Conservation (phyloP, 2,113 vertebrate genomes). For the Sorex araneus region DNA sequence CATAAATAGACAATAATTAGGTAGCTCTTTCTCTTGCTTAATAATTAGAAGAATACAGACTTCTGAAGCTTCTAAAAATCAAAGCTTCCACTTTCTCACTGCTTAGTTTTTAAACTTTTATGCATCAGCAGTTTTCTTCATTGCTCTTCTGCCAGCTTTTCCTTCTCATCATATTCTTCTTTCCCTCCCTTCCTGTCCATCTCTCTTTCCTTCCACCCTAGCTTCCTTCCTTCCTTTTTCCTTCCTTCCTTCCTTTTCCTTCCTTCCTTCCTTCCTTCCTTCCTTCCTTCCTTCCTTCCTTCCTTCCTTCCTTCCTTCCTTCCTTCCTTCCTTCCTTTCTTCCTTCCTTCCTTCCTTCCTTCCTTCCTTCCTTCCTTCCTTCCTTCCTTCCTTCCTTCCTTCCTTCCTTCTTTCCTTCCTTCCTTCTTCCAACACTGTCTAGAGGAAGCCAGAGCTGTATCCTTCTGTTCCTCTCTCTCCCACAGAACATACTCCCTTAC, state of each 20-base stretch:
- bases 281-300: background rate
- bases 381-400: background rate
- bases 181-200: too few species aligned
- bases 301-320: background rate
- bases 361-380: background rate
- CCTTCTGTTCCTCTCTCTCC: background rate
- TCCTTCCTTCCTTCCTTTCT: too few species aligned
- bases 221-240: too few species aligned
- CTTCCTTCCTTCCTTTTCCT: background rate
- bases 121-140: background rate
- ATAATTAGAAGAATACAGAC: background rate
- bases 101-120: background rate
- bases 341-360: too few species aligned
- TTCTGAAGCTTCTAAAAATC: background rate
- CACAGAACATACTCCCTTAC: conserved; percentile 46
- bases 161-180: background rate
- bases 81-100: background rate
- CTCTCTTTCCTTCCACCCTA: background rate
- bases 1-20: background rate
- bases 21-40: background rate
- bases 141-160: background rate
- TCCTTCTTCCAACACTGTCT: background rate
- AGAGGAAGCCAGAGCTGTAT: background rate
- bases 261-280: too few species aligned
- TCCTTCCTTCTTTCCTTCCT: background rate